phyloP scores from a whole-genome alignment of 2,888 invertebrate species.

The Polyploca ridens region DNA sequence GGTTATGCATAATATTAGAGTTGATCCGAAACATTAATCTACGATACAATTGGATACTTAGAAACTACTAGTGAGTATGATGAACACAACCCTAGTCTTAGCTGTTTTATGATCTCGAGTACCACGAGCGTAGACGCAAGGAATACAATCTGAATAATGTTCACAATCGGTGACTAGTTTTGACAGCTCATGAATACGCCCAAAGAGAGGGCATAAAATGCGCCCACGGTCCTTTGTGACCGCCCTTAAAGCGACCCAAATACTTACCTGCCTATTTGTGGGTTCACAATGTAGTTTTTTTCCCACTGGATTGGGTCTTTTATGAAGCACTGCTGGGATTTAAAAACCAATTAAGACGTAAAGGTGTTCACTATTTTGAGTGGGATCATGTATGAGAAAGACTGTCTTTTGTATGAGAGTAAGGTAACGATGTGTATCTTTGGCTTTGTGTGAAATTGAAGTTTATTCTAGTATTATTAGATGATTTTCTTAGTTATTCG shows the following conservation, averaged over 20 bases:
- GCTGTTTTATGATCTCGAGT: too few relatives aligned
- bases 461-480: too few relatives aligned
- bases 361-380: slow-evolving; percentile 44
- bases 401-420: not conserved
- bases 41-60: too few relatives aligned
- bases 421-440: not conserved
- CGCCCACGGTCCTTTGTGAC: slow-evolving; percentile 8
- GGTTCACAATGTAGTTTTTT: slow-evolving; percentile 37
- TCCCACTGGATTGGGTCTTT: slow-evolving; percentile 35
- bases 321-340: slow-evolving; percentile 53
- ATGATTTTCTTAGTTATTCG: too few relatives aligned
- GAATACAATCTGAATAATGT: slow-evolving; percentile 21
- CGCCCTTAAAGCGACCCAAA: slow-evolving; percentile 13
- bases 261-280: slow-evolving; percentile 47
- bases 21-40: too few relatives aligned
- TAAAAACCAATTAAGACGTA: slow-evolving; percentile 69
- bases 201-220: slow-evolving; percentile 26
- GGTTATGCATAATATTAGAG: too few relatives aligned
- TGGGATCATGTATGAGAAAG: slow-evolving; percentile 22
- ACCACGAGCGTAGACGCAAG: not conserved
- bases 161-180: slow-evolving; percentile 25
- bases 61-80: too few relatives aligned
- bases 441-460: too few relatives aligned
- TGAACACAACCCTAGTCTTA: too few relatives aligned
- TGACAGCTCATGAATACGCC: slow-evolving; percentile 32